Conservation (phyloP, 2,888 invertebrate genomes). For the Troides oblongomaculatus region DNA sequence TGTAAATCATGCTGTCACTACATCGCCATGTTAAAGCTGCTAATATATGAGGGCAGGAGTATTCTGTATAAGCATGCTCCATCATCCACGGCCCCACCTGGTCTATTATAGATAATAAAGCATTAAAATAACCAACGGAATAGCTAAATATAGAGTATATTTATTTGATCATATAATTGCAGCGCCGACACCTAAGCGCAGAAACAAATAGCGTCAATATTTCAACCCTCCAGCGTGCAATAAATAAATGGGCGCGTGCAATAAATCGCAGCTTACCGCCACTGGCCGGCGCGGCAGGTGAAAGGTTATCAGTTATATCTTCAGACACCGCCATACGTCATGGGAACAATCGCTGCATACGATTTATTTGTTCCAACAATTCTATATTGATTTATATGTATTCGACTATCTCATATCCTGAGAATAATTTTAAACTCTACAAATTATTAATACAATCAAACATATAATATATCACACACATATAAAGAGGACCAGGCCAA, state of each 20-base stretch:
- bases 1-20: too few species aligned
- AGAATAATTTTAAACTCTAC: too few species aligned
- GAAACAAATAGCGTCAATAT: conserved; percentile 39
- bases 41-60: too few species aligned
- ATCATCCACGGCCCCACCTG: too few species aligned
- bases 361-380: conserved; percentile 9
- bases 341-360: conserved; percentile 30
- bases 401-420: too few species aligned
- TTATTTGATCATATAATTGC: conserved; percentile 24
- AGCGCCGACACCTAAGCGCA: conserved; percentile 3
- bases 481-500: too few species aligned
- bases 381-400: background rate
- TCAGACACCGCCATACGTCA: conserved; percentile 35
- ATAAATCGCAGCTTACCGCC: conserved; percentile 26
- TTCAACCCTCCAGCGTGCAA: conserved; percentile 30
- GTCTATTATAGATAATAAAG: too few species aligned
- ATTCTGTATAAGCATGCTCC: too few species aligned
- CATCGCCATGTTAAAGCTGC: too few species aligned
- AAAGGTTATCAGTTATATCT: conserved; percentile 54
- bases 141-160: background rate
- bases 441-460: too few species aligned
- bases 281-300: conserved; percentile 22
- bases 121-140: background rate
- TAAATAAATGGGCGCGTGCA: conserved; percentile 24
- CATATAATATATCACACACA: too few species aligned